phyloP scores from a whole-genome alignment of 2,888 invertebrate species.

The Nomada hirtipes region DNA sequence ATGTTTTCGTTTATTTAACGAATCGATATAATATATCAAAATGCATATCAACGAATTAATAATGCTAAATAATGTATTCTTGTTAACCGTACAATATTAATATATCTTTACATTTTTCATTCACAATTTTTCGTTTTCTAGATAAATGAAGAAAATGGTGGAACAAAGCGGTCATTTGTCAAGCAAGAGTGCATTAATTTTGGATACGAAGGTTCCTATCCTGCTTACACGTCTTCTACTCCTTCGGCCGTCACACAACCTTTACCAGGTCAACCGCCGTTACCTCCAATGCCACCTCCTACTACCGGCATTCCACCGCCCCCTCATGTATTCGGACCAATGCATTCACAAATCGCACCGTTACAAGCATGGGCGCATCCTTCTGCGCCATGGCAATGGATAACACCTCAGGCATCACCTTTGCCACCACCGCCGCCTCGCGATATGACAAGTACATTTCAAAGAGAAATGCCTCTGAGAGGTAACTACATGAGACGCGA shows the following conservation, averaged over 20 bases:
- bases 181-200: constrained; percentile 76
- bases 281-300: constrained; percentile 83
- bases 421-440: constrained; percentile 75
- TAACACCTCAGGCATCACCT: constrained; percentile 78
- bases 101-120: constrained; percentile 46
- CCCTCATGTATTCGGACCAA: constrained; percentile 78
- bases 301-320: constrained; percentile 79
- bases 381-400: constrained; percentile 81
- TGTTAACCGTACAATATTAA: constrained; percentile 1
- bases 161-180: constrained; percentile 70
- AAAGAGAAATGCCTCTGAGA: constrained; percentile 77
- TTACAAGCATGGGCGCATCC: constrained; percentile 77
- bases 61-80: constrained; percentile 2
- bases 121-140: constrained; percentile 54
- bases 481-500: constrained; percentile 79
- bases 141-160: constrained; percentile 75
- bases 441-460: constrained; percentile 75
- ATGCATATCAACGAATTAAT: not conserved
- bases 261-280: constrained; percentile 82
- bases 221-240: constrained; percentile 75
- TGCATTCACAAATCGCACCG: constrained; percentile 79
- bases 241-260: constrained; percentile 78
- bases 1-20: constrained; percentile 23
- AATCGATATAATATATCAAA: not conserved
- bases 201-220: constrained; percentile 77